Evolutionary conservation across 2,888 invertebrate genomes (phyloP), one percentile per base, ranked within the genome.

Genomic region (Cybosia mesomella): DNA sequence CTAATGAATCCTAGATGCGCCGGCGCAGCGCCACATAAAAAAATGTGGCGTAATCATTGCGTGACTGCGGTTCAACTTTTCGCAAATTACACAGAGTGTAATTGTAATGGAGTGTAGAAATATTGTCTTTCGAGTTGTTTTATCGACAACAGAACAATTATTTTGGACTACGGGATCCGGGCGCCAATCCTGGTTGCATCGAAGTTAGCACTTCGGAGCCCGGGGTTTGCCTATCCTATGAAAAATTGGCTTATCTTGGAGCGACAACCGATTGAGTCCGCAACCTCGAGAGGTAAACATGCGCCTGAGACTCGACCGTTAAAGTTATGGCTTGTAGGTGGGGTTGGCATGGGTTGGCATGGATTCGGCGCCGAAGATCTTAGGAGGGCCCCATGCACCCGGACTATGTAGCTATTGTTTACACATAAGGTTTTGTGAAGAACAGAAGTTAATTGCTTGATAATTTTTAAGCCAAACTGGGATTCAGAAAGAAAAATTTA

Each of bases 1-100:
- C 87, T 91, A 91, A 91, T 90, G 89, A 91, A 89, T 82, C 83
- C 79, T 77, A 81, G 80, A 80, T 71, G 77, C 73, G 74, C 70
- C 32, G 34, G 81, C 77, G 82, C 84, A 73, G 72, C 82, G 81
- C 84, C 82, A 86, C 82, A 86, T 87, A 89, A 89, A 90, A 58
- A 88, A 85, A 43, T 85, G 82, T 90, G 88, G 88, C 81, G 87
- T 86, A 90, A 91, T 80, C 36, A 70, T 89, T 83, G 81, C 78
- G 82, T 82, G 76, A 82, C 68, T 73, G 77, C 76, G 80, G 78
- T 77, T 78, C 36, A 49, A 73, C 70, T 72, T 80, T 80, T 83
- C 77, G 75, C 79, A 57, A 83, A 83, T 81, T 82, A 75, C 72
- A 80, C 53, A 68, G 68, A 70, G 68, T 68, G 71, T 72, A 73